Conservation (phyloP, 2,797 vertebrate species). For the Lutjanus argentimaculatus region DNA sequence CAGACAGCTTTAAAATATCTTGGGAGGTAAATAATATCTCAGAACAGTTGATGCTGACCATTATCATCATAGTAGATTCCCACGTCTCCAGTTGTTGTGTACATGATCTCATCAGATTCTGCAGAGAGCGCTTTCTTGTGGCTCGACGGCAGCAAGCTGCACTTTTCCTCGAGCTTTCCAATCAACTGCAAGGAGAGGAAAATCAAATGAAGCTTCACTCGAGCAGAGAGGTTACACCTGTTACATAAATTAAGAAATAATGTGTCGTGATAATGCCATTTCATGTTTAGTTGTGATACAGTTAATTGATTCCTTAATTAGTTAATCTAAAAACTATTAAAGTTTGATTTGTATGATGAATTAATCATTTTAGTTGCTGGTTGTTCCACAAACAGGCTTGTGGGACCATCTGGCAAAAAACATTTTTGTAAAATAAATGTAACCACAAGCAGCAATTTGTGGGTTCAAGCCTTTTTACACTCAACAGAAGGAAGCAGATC, state of each 20-base stretch:
- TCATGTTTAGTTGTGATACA: background rate
- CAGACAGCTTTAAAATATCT: background rate
- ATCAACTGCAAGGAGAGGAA: constrained; percentile 84
- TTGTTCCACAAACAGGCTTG: background rate
- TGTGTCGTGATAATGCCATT: background rate
- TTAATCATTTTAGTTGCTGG: background rate
- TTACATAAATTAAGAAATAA: background rate
- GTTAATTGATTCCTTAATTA: background rate
- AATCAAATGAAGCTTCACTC: background rate
- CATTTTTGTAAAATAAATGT: too few species aligned
- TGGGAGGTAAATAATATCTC: too few species aligned
- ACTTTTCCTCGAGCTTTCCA: constrained; percentile 90
- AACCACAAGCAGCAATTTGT: too few species aligned
- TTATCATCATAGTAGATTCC: constrained; percentile 93
- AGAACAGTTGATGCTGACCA: constrained; percentile 78
- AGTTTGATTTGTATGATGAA: background rate
- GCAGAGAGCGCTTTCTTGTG: constrained; percentile 91
- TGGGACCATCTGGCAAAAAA: too few species aligned
- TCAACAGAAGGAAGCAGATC: too few species aligned
- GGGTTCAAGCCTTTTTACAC: too few species aligned
- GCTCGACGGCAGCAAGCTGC: constrained; percentile 85
- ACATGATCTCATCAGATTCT: constrained; percentile 91
- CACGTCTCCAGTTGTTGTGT: constrained; percentile 89
- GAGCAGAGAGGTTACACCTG: background rate
- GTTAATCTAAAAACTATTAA: too few species aligned